Evolutionary conservation across 2,888 invertebrate species (phyloP), one percentile per base, ranked within the genome.

Genomic region (Alloplasta piceator): DNA sequence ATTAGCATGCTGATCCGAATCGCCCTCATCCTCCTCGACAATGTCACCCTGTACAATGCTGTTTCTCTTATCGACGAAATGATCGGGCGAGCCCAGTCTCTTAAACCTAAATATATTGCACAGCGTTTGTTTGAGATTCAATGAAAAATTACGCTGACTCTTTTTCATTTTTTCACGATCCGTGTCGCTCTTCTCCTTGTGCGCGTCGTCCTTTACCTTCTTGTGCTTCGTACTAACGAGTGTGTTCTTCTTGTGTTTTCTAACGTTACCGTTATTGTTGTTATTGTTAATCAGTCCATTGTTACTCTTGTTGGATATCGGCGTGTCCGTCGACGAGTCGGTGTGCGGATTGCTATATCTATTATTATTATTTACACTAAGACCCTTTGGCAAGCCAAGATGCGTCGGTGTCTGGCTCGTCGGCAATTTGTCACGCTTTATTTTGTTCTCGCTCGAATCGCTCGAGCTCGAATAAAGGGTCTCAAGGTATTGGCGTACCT

Each of bases 41-140:
- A 91, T 90, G 78, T 91, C 91, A 46, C 90, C 91, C 78, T 91
- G 92, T 16, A 90, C 90, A 73, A 90, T 91, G 82, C 90, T 90
- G 78, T 91, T 91, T 50, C 90, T 82, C 67, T 91, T 91, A 38
- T 91, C 92, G n/a, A 90, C 90, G 70, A 89, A 91, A 80, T 93
- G 93, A 82, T 94, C 94, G 5, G 94, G 93, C 6, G 94, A 93
- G 9, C 93, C 92, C 61, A 93, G 92, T 84, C 94, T 93, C 77
- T 94, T 93, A 89, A 96, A 96, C 87, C 96, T 95, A 92, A 97
- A 97, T 91, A 97, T 95, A 92, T 96, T 97, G 92, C 97, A 97
- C 89, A 97, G 94, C 63, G 96, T 96, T 90, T 97, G 97, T 92
- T 97, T 97, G 80, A 97, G 94, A 92, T 95, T 96, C 76, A 95